Evolutionary conservation across 2,113 vertebrate genomes (phyloP).

Genomic region (Pseudolaguvia tuberculata): DNA sequence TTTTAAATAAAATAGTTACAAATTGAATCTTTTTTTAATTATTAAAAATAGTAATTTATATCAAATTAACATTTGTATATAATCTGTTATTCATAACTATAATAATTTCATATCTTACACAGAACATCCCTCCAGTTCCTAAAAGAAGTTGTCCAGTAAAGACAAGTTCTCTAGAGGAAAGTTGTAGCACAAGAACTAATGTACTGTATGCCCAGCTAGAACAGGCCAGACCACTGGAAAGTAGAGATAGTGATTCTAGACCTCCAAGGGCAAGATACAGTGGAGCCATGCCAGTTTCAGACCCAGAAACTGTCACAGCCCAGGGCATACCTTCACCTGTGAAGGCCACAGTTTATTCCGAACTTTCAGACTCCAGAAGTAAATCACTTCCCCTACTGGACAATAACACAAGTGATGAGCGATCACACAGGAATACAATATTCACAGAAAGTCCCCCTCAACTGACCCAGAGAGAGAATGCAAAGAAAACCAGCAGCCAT

Average conservation of each 20-base stretch:
- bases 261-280: not conserved
- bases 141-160: slow-evolving; percentile 52
- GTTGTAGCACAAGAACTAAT: slow-evolving; percentile 7
- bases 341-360: slow-evolving; percentile 54
- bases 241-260: slow-evolving; percentile 22
- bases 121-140: slow-evolving; percentile 64
- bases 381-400: slow-evolving; percentile 55
- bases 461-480: slow-evolving; percentile 30
- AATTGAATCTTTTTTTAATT: too few relatives aligned
- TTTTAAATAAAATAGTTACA: not conserved
- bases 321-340: not conserved
- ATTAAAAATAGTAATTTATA: too few relatives aligned
- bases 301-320: not conserved
- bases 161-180: slow-evolving; percentile 26
- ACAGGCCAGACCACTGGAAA: slow-evolving; percentile 46
- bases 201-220: slow-evolving; percentile 63
- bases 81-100: not conserved
- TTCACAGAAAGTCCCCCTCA: slow-evolving; percentile 44
- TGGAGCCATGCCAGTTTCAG: not conserved
- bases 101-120: slow-evolving; percentile 24
- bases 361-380: slow-evolving; percentile 53
- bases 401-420: slow-evolving; percentile 25
- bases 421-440: slow-evolving; percentile 40
- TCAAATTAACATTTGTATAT: not conserved
- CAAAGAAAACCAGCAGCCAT: not conserved